Evolutionary conservation across 2,888 invertebrate species (phyloP).

Genomic region (Dioctria rufipes): DNA sequence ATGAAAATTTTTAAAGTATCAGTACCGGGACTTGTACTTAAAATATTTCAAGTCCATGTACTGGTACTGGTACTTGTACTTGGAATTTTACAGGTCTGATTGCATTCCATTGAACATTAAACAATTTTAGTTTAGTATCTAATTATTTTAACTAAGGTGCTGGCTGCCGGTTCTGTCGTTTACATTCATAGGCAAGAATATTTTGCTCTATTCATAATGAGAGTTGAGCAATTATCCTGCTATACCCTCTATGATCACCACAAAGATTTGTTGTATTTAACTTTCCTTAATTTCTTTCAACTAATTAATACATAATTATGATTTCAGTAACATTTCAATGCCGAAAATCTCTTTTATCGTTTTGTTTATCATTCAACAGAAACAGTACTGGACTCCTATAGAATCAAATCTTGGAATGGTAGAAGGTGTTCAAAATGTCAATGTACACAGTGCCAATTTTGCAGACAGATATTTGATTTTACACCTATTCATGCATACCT

Average conservation of each 20-base stretch:
- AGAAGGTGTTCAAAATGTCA: slow-evolving; percentile 15
- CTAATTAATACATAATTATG: neutral
- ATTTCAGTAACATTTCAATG: neutral
- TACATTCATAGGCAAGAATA: too few relatives aligned
- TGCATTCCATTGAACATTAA: too few relatives aligned
- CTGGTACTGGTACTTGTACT: too few relatives aligned
- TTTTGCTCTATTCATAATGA: too few relatives aligned
- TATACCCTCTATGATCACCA: neutral
- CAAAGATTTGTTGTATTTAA: neutral
- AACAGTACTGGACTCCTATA: neutral
- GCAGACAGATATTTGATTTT: slow-evolving; percentile 9
- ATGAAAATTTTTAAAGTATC: too few relatives aligned
- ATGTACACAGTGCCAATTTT: slow-evolving; percentile 1
- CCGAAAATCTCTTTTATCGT: neutral
- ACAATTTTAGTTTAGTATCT: too few relatives aligned
- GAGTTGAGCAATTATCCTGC: too few relatives aligned
- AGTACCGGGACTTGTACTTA: too few relatives aligned
- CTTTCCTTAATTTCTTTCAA: neutral
- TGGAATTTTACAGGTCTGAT: too few relatives aligned
- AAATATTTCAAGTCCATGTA: too few relatives aligned
- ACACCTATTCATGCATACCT: slow-evolving; percentile 36
- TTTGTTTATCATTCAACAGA: slow-evolving; percentile 1
- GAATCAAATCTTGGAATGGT: slow-evolving; percentile 7
- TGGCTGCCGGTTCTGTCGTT: too few relatives aligned
- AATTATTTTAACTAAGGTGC: too few relatives aligned